Percentiles rank a stretch among this genome's conserved stretches.
Evolutionary conservation across 2,888 invertebrate genomes (phyloP).

Genomic region (Agrochola lychnidis): DNA sequence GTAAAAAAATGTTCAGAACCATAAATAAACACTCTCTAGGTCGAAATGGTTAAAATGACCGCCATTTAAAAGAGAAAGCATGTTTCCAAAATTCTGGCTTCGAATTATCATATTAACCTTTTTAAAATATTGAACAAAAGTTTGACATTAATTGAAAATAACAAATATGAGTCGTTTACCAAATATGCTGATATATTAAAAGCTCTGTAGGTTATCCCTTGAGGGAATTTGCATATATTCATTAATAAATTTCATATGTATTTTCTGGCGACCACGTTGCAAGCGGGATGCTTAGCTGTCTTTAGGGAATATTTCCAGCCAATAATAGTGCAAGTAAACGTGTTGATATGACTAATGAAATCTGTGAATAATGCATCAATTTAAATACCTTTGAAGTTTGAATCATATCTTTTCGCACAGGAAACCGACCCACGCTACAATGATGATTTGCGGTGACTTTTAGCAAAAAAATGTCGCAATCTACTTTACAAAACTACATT

Average conservation of each 20-base stretch:
- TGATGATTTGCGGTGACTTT: slow-evolving; percentile 20
- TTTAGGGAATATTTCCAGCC: not conserved
- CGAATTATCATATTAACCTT: slow-evolving; percentile 1
- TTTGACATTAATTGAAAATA: not conserved
- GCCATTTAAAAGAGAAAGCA: not conserved
- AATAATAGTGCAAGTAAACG: not conserved
- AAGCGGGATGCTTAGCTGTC: not conserved
- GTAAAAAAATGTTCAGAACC: too few relatives aligned
- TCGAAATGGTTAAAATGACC: too few relatives aligned
- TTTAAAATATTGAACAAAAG: slow-evolving; percentile 2
- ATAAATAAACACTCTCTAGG: too few relatives aligned
- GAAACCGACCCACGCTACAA: slow-evolving; percentile 42
- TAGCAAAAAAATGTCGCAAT: slow-evolving; percentile 37
- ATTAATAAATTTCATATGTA: slow-evolving; percentile 19
- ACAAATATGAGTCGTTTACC: not conserved
- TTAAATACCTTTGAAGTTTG: slow-evolving; percentile 43
- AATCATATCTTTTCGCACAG: slow-evolving; percentile 29
- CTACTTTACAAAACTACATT: not conserved
- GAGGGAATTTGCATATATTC: slow-evolving; percentile 27
- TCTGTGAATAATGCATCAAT: slow-evolving; percentile 21
- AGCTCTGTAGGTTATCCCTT: slow-evolving; percentile 1
- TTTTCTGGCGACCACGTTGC: slow-evolving; percentile 3
- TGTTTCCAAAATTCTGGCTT: not conserved
- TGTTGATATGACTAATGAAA: slow-evolving; percentile 16
- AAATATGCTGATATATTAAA: not conserved